Percentiles rank a stretch among this genome's conserved stretches.
These are phyloP conservation scores for Palythoa heliodiscus DNA, from an alignment of 92 coral and sea anemone genomes.

Conservation along the genomic window DNA sequence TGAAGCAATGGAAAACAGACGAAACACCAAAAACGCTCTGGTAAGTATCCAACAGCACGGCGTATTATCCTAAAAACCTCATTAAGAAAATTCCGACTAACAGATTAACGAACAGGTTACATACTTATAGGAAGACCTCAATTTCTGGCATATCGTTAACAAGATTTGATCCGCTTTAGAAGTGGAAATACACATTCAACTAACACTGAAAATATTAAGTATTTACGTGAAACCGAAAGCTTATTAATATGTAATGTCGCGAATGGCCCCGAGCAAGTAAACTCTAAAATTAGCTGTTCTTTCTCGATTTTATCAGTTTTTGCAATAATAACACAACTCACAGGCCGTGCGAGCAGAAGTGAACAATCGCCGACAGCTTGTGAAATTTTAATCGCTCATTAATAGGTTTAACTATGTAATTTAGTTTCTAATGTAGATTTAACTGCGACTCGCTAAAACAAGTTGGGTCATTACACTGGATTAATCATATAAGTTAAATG, in stretches of 20 bases:
- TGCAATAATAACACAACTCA: too few relatives aligned
- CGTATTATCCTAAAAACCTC: constrained; percentile 6
- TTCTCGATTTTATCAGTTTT: not conserved
- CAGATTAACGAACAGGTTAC: constrained; percentile 19
- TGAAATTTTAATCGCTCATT: not conserved
- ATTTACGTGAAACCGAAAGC: not conserved
- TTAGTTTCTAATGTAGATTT: constrained; percentile 9
- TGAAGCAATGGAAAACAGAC: constrained; percentile 8
- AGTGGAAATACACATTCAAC: not conserved
- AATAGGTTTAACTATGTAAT: not conserved
- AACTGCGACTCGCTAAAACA: not conserved
- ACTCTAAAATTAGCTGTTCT: not conserved
- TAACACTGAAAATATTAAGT: not conserved
- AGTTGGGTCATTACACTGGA: not conserved
- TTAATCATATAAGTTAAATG: not conserved
- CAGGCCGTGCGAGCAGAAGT: not conserved
- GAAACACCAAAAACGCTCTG: constrained; percentile 35
- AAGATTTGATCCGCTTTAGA: not conserved
- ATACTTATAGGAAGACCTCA: not conserved
- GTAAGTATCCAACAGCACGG: constrained; percentile 12
- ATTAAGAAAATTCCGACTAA: constrained; percentile 21
- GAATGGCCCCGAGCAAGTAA: not conserved
- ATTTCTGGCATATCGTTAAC: constrained; percentile 7
- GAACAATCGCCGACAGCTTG: not conserved
- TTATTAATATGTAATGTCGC: not conserved